Evolutionary conservation across 1,140 invertebrate genomes (phyloP).

Genomic region (Psix sp.): DNA sequence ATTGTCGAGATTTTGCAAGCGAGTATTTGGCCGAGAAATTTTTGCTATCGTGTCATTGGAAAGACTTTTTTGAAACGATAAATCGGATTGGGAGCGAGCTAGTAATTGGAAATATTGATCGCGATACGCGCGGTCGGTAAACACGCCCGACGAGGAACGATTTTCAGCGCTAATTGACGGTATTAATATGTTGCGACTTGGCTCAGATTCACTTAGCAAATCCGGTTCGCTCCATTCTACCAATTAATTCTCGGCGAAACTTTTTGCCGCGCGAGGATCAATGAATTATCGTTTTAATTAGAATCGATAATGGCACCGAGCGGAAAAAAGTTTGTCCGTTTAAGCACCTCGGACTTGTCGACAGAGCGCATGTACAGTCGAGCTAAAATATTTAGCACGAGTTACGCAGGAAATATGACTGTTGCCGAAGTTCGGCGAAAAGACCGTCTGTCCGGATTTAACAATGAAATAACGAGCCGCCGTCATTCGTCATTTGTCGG

Average conservation of each 20-base stretch:
- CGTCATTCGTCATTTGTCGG: conserved; percentile 9
- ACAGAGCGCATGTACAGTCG: conserved; percentile 5
- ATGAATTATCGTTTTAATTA: conserved; percentile 51
- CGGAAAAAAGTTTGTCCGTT: conserved; percentile 27
- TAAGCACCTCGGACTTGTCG: conserved; percentile 22
- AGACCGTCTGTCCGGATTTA: conserved; percentile 1
- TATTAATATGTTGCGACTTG: conserved; percentile 15
- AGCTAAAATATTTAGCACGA: conserved; percentile 25
- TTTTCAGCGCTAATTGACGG: conserved; percentile 24
- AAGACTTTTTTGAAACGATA: no score
- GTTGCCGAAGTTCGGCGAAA: conserved; percentile 8
- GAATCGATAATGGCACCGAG: conserved; percentile 46
- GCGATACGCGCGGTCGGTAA: background rate
- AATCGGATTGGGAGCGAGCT: conserved; percentile 16
- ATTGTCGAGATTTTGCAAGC: no score
- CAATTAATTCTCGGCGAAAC: conserved; percentile 16
- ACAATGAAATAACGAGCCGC: conserved; percentile 9
- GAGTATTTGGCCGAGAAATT: no score
- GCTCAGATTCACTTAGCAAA: conserved; percentile 15
- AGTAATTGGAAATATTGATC: conserved; percentile 41
- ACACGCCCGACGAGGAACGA: no score
- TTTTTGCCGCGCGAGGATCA: conserved; percentile 24
- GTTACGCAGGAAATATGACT: conserved; percentile 19
- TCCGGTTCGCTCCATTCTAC: conserved; percentile 2
- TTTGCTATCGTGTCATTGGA: no score